Evolutionary conservation across 2,797 vertebrate genomes (phyloP).

Genomic region (Sebastiscus albofasciatus): DNA sequence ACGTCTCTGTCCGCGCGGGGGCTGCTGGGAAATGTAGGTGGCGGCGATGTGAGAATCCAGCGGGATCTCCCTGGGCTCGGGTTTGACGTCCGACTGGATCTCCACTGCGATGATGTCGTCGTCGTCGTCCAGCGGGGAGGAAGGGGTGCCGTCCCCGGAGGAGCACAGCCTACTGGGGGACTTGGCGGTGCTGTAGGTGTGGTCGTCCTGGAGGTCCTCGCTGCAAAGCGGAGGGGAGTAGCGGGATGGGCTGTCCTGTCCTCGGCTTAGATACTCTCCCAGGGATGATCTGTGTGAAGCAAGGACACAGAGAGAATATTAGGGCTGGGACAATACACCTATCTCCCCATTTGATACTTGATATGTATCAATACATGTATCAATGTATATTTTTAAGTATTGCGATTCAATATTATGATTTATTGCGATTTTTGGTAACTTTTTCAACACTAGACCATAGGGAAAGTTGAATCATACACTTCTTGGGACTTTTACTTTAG

Average conservation of each 20-base stretch:
- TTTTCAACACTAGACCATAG: too few species aligned
- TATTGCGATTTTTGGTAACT: too few species aligned
- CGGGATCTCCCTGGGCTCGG: conserved; percentile 89
- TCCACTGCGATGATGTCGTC: conserved; percentile 86
- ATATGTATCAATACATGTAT: too few species aligned
- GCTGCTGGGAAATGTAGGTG: conserved; percentile 85
- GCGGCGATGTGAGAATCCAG: conserved; percentile 84
- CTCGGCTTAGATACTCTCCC: conserved; percentile 88
- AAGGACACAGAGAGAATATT: conserved; percentile 25
- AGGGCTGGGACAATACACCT: too few species aligned
- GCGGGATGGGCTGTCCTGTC: conserved; percentile 89
- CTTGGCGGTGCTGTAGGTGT: conserved; percentile 96
- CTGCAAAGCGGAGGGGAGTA: conserved; percentile 89
- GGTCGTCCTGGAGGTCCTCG: conserved; percentile 95
- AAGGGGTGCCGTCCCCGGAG: conserved; percentile 83
- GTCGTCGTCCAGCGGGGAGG: conserved; percentile 85
- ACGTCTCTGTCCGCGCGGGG: conserved; percentile 88
- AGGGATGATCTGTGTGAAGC: conserved; percentile 87
- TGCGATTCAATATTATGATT: too few species aligned
- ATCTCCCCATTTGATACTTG: too few species aligned
- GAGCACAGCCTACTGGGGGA: conserved; percentile 86
- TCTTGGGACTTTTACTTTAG: too few species aligned
- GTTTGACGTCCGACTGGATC: conserved; percentile 87
- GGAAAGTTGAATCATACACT: too few species aligned
- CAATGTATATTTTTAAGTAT: too few species aligned